These are phyloP conservation scores for Mormyrus lacerda DNA, from an alignment of 2,113 vertebrate species.

Conservation along the genomic window DNA sequence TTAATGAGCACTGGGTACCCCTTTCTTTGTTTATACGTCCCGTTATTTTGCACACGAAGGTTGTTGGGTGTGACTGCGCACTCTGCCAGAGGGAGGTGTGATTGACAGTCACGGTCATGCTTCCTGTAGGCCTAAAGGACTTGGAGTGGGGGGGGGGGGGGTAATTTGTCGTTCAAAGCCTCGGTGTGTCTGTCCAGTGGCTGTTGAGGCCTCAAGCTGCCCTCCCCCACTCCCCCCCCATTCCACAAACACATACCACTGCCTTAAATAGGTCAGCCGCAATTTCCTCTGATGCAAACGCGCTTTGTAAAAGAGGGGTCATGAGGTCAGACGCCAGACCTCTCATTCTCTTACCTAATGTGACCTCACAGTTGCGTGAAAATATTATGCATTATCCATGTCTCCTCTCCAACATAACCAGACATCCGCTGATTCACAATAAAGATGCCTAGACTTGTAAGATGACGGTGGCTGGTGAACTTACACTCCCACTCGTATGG, in stretches of 20 bases:
- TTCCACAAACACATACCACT: background rate
- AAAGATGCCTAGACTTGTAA: background rate
- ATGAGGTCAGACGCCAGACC: background rate
- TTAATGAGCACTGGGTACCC: background rate
- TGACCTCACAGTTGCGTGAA: background rate
- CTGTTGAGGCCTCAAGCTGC: background rate
- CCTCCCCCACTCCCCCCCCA: background rate
- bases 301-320: background rate
- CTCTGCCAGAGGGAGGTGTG: background rate
- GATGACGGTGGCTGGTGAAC: background rate
- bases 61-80: background rate
- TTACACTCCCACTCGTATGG: background rate
- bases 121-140: background rate
- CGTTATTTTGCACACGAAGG: background rate
- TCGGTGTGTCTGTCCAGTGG: background rate
- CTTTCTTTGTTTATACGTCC: background rate
- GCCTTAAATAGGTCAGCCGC: background rate
- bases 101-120: background rate
- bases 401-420: background rate
- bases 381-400: background rate
- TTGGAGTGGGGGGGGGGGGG: background rate
- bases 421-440: background rate
- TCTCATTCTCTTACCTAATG: background rate
- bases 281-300: background rate
- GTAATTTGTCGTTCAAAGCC: background rate